Evolutionary conservation across 2,797 vertebrate genomes (phyloP).

Genomic region (Yasuhikotakia modesta): DNA sequence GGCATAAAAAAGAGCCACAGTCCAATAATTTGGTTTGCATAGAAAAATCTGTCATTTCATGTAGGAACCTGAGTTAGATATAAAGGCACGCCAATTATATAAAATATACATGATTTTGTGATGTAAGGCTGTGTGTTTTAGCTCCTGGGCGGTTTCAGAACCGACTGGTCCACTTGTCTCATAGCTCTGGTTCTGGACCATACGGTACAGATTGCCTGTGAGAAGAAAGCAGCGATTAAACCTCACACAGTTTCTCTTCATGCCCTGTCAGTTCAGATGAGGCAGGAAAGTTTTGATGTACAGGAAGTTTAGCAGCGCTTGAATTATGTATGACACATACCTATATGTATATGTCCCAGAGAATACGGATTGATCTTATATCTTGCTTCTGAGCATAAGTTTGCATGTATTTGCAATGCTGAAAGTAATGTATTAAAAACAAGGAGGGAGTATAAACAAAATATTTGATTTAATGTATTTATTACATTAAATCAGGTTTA

Average conservation of each 20-base stretch:
- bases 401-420: conserved; percentile 17
- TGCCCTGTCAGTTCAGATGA: conserved; percentile 48
- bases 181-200: background rate
- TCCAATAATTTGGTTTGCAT: background rate
- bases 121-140: conserved; percentile 9
- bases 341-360: conserved; percentile 13
- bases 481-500: background rate
- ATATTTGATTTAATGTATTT: background rate
- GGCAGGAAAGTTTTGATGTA: conserved; percentile 42
- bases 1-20: background rate
- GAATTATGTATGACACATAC: conserved; percentile 50
- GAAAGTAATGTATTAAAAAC: background rate
- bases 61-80: background rate
- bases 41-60: background rate
- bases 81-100: background rate
- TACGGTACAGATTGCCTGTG: conserved; percentile 20
- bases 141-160: background rate
- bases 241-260: conserved; percentile 46
- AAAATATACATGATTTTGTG: background rate
- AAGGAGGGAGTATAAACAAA: conserved; percentile 5
- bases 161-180: background rate
- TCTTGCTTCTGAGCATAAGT: conserved; percentile 19
- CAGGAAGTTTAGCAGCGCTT: conserved; percentile 33
- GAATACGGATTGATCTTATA: conserved; percentile 6
- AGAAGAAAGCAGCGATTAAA: background rate